These are phyloP conservation scores for Rhinichthys osculus DNA, from an alignment of 2,797 vertebrate species.

Conservation along the genomic window DNA sequence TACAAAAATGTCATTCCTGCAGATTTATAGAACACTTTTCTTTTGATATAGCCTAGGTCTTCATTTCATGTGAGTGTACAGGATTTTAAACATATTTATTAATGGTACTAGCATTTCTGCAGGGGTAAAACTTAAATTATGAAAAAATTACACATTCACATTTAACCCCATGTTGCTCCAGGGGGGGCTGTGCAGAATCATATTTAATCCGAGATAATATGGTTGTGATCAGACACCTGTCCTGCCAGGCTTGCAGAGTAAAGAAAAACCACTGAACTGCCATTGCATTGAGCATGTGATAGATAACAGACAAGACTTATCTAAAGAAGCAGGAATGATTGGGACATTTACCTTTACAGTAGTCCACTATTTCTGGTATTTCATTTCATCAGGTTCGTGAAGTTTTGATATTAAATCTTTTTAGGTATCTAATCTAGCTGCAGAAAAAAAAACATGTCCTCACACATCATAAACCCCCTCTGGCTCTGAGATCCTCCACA, in stretches of 20 bases:
- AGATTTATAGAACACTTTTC: background rate
- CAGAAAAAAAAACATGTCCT: conserved; percentile 10
- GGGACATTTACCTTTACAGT: background rate
- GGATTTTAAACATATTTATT: background rate
- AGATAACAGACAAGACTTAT: background rate
- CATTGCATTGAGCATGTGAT: background rate
- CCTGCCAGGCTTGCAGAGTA: background rate
- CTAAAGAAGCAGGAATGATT: background rate
- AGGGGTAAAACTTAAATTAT: background rate
- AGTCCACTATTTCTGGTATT: background rate
- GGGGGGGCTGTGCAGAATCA: background rate
- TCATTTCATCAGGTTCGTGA: background rate
- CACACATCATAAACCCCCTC: conserved; percentile 21
- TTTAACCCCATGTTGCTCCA: conserved; percentile 8
- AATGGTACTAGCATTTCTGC: background rate
- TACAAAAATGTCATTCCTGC: background rate
- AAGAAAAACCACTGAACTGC: background rate
- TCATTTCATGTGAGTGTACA: background rate
- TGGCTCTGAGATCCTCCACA: background rate
- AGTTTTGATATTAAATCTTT: background rate
- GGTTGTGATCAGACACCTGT: background rate
- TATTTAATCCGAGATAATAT: background rate
- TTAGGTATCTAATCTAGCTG: background rate
- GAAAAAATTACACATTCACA: background rate
- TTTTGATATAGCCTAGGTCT: background rate